A percentile compares a stretch with the other conserved stretches of the same genome.
phyloP scores from a whole-genome alignment of 2,797 vertebrate species.

The Phylloscopus collybita region DNA sequence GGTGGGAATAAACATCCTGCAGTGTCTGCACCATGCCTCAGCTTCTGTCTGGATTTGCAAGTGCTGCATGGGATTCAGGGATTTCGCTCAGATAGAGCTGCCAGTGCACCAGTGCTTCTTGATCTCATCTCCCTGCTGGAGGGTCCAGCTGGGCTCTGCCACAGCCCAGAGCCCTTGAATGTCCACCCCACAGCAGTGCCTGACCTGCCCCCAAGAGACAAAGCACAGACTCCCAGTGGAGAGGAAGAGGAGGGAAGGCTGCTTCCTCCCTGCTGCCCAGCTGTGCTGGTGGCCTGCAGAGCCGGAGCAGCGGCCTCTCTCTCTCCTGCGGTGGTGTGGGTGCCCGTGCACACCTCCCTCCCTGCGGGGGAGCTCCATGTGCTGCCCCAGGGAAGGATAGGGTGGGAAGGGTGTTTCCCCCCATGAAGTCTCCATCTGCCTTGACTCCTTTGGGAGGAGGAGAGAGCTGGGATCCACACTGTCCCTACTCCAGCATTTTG shows the following conservation, averaged over 20 bases:
- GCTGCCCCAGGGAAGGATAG: accelerated
- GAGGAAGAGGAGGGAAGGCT: neutral
- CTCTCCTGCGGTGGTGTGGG: accelerated
- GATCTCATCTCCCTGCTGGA: accelerated
- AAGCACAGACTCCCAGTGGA: neutral
- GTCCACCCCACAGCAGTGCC: neutral
- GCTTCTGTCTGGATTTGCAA: neutral
- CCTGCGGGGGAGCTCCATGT: accelerated
- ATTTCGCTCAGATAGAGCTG: neutral
- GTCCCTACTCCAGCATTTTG: neutral
- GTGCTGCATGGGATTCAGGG: neutral
- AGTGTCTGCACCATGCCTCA: neutral
- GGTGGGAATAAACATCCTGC: neutral
- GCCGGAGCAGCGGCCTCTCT: accelerated
- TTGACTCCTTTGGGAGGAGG: neutral
- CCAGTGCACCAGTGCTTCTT: neutral
- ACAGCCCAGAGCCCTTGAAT: accelerated
- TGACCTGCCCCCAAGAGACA: accelerated
- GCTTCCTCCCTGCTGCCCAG: neutral
- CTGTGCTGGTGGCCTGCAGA: no score
- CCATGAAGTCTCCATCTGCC: neutral
- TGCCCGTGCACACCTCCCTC: accelerated
- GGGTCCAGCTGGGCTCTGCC: neutral
- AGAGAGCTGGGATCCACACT: accelerated
- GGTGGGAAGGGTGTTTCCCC: neutral